A percentile compares a stretch with the other conserved stretches of the same genome.
phyloP scores from a whole-genome alignment of 2,888 invertebrate genomes.

The Clunio marinus region DNA sequence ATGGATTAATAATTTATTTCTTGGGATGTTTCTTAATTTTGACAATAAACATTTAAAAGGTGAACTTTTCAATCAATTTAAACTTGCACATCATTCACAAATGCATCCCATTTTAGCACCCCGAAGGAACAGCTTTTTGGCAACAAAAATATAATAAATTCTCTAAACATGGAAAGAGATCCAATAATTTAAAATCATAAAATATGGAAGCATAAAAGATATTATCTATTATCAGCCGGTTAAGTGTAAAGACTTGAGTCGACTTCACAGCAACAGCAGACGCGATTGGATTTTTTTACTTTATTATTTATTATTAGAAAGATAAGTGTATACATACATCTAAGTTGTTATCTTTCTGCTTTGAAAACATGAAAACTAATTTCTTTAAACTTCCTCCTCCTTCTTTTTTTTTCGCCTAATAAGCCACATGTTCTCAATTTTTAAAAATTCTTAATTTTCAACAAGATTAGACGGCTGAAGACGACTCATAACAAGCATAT shows the following conservation, averaged over 20 bases:
- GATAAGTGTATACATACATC: background rate
- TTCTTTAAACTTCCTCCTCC: constrained; percentile 1
- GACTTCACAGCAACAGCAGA: constrained; percentile 6
- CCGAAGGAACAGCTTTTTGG: too few species aligned
- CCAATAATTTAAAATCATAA: too few species aligned
- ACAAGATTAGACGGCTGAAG: too few species aligned
- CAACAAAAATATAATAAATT: background rate
- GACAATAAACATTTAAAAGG: too few species aligned
- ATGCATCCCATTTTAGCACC: too few species aligned
- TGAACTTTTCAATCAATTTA: too few species aligned
- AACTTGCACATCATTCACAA: too few species aligned
- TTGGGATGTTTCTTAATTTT: too few species aligned
- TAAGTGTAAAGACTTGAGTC: background rate
- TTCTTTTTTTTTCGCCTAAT: background rate
- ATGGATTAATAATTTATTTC: background rate
- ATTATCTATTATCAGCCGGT: background rate
- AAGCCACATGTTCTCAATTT: constrained; percentile 17
- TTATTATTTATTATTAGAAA: too few species aligned
- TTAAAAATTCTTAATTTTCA: background rate
- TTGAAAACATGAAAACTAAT: background rate
- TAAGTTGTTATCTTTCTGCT: background rate
- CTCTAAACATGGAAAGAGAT: background rate
- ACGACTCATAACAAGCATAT: constrained; percentile 30
- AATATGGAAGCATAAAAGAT: background rate
- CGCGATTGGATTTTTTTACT: background rate